A percentile compares a stretch with the other conserved stretches of the same genome.
Conservation (phyloP, 2,888 invertebrate species). For the Chymomyza fuscimana region DNA sequence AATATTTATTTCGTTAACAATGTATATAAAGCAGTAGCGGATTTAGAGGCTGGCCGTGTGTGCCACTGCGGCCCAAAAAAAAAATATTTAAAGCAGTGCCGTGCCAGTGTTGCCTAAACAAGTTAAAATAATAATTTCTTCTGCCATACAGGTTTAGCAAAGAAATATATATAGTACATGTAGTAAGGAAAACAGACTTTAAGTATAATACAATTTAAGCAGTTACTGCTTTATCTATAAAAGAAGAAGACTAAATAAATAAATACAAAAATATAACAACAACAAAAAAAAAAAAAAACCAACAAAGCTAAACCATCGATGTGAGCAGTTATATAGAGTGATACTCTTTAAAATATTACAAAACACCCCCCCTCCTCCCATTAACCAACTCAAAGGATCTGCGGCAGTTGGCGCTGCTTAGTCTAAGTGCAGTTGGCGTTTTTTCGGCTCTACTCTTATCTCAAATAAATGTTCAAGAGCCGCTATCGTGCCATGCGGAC, state of each 20-base stretch:
- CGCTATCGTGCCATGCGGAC: slow-evolving; percentile 78
- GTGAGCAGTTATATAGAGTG: background rate
- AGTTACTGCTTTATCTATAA: background rate
- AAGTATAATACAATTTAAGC: background rate
- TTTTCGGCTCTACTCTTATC: slow-evolving; percentile 31
- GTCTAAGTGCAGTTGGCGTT: slow-evolving; percentile 1
- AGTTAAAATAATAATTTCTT: too few species aligned
- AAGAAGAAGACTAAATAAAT: background rate
- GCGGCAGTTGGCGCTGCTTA: background rate
- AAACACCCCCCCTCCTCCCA: background rate
- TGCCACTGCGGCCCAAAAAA: too few species aligned
- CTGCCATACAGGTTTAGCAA: background rate
- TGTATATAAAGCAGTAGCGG: too few species aligned
- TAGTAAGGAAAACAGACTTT: slow-evolving; percentile 2
- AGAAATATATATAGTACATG: background rate
- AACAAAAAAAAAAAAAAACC: background rate
- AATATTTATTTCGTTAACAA: background rate
- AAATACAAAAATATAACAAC: background rate
- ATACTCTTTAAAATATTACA: background rate
- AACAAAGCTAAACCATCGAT: slow-evolving; percentile 1
- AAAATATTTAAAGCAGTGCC: too few species aligned
- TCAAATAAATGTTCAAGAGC: slow-evolving; percentile 67
- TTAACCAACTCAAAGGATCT: background rate
- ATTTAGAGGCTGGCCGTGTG: too few species aligned
- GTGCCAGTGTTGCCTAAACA: too few species aligned